phyloP scores from a whole-genome alignment of 64 coral and sea anemone species.

The Stichodactyla mertensii region DNA sequence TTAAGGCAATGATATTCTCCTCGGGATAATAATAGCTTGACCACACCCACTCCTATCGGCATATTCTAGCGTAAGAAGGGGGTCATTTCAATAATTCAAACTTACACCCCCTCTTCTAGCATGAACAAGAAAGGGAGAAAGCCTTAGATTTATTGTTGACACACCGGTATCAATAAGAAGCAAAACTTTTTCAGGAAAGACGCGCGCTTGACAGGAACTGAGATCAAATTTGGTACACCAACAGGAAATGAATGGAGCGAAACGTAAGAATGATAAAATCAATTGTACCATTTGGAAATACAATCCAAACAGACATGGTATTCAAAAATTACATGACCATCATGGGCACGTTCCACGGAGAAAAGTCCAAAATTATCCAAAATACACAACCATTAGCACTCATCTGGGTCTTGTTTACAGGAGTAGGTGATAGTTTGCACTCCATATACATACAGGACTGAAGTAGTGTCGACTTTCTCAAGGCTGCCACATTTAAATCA shows the following conservation, averaged over 20 bases:
- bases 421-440: not conserved
- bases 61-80: not conserved
- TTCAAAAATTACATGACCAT: not conserved
- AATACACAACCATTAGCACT: not conserved
- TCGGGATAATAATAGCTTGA: not conserved
- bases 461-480: too few relatives aligned
- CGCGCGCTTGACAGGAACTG: not conserved
- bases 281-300: not conserved
- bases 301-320: not conserved
- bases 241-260: not conserved
- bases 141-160: not conserved
- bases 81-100: not conserved
- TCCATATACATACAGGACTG: not conserved
- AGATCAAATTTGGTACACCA: not conserved
- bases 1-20: not conserved
- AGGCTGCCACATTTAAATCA: not conserved
- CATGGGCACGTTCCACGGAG: not conserved
- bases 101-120: not conserved
- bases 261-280: not conserved
- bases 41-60: not conserved
- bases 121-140: not conserved
- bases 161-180: not conserved
- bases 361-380: not conserved
- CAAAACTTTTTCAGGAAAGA: not conserved
- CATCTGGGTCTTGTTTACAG: not conserved